Conservation (phyloP, 2,888 invertebrate genomes). For the Spatulosminthurus flaviceps region DNA sequence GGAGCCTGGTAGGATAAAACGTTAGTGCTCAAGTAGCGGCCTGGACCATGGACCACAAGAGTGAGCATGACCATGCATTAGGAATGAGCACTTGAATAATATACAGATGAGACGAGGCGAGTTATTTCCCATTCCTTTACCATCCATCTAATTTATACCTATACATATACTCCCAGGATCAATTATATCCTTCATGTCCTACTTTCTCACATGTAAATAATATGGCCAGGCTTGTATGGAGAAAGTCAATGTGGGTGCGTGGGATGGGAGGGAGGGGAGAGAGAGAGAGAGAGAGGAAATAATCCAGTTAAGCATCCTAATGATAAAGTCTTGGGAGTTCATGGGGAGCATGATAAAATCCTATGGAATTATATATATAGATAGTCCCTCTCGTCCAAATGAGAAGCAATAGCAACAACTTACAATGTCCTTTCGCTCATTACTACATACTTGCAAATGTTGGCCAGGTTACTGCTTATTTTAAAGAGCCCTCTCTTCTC, state of each 20-base stretch:
- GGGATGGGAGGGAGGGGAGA: neutral
- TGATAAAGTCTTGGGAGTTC: conserved; percentile 19
- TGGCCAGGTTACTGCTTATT: no score
- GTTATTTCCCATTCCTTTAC: conserved; percentile 22
- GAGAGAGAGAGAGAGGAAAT: conserved; percentile 12
- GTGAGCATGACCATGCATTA: conserved; percentile 21
- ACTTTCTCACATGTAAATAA: conserved; percentile 12
- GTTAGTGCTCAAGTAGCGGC: no score
- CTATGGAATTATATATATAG: no score
- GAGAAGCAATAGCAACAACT: no score
- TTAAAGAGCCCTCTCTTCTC: no score
- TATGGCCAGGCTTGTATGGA: neutral
- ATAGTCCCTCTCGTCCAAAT: no score
- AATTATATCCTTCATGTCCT: conserved; percentile 28
- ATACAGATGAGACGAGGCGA: conserved; percentile 17
- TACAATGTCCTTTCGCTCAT: no score
- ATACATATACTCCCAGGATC: conserved; percentile 19
- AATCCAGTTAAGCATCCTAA: conserved; percentile 3
- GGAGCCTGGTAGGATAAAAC: no score
- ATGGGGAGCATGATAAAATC: no score
- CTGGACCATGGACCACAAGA: conserved; percentile 23
- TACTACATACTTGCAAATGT: no score
- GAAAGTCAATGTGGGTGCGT: no score
- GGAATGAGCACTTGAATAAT: conserved; percentile 20
- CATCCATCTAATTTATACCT: conserved; percentile 20